phyloP scores from a whole-genome alignment of 2,113 vertebrate genomes.

The Percina caprodes region DNA sequence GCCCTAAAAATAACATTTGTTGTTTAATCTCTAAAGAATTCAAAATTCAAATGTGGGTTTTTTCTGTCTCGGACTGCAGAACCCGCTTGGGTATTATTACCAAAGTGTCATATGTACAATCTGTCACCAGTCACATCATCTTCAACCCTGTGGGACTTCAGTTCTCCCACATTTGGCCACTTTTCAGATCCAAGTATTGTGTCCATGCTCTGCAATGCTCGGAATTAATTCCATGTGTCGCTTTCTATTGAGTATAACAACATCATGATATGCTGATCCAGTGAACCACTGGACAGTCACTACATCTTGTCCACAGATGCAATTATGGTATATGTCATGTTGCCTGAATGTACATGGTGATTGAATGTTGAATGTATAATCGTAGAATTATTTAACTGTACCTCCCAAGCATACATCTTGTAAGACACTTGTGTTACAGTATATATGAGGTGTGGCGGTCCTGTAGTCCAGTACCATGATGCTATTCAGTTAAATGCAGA shows the following conservation, averaged over 20 bases:
- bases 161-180: conserved; percentile 33
- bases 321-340: conserved; percentile 17
- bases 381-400: conserved; percentile 7
- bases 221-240: conserved; percentile 22
- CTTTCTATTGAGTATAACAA: conserved; percentile 31
- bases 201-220: conserved; percentile 7
- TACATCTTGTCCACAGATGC: conserved; percentile 7
- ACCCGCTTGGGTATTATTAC: conserved; percentile 27
- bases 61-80: neutral
- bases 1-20: neutral
- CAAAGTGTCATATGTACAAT: conserved; percentile 21
- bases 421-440: neutral
- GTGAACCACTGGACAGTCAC: neutral
- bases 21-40: conserved; percentile 5
- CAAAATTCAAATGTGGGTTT: neutral
- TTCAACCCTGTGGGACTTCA: conserved; percentile 37
- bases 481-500: neutral
- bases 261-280: conserved; percentile 1
- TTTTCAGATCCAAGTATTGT: conserved; percentile 21
- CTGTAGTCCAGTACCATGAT: neutral
- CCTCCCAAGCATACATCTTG: conserved; percentile 1
- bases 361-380: conserved; percentile 39
- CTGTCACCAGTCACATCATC: conserved; percentile 44
- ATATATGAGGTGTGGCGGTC: neutral
- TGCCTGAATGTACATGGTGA: conserved; percentile 27